A percentile compares a stretch with the other conserved stretches of the same genome.
Evolutionary conservation across 2,797 vertebrate genomes (phyloP).

Genomic region (Acipenser ruthenus): DNA sequence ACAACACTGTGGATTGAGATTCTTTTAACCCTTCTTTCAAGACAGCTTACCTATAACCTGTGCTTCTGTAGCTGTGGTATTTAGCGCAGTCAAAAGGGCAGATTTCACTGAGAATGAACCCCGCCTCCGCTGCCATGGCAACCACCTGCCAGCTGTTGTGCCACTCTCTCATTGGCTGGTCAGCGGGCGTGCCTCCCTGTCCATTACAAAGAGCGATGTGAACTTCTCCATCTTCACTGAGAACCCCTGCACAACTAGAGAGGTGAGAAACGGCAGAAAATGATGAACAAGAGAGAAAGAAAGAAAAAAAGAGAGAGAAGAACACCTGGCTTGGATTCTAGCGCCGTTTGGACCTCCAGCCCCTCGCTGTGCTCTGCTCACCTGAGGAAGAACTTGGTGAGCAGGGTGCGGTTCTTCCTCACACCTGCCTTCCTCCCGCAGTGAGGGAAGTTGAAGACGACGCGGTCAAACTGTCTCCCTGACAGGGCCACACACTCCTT

Average conservation of each 20-base stretch:
- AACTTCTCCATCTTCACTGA: conserved; percentile 71
- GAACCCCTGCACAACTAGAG: conserved; percentile 68
- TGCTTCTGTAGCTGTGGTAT: conserved; percentile 73
- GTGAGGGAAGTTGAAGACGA: conserved; percentile 94
- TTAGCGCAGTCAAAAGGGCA: conserved; percentile 60
- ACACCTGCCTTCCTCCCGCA: conserved; percentile 90
- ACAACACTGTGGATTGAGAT: too few species aligned
- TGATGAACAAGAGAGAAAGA: too few species aligned
- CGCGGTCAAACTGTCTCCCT: conserved; percentile 15
- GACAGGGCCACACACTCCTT: conserved; percentile 48
- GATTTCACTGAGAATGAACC: conserved; percentile 70
- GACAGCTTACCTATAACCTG: conserved; percentile 82
- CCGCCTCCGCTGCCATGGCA: conserved; percentile 80
- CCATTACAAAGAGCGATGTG: conserved; percentile 84
- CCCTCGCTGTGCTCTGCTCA: conserved; percentile 31
- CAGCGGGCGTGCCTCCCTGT: conserved; percentile 87
- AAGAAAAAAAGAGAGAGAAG: too few species aligned
- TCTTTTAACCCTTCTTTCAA: neutral
- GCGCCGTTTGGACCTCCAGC: neutral
- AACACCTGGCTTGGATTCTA: too few species aligned
- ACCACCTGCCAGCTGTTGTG: conserved; percentile 95
- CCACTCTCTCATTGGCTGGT: conserved; percentile 81
- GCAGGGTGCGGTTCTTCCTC: conserved; percentile 80
- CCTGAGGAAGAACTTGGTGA: conserved; percentile 80
- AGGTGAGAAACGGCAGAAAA: neutral